These are phyloP conservation scores for Zoanthus solanderi DNA, from an alignment of 92 coral and sea anemone genomes.

Conservation along the genomic window DNA sequence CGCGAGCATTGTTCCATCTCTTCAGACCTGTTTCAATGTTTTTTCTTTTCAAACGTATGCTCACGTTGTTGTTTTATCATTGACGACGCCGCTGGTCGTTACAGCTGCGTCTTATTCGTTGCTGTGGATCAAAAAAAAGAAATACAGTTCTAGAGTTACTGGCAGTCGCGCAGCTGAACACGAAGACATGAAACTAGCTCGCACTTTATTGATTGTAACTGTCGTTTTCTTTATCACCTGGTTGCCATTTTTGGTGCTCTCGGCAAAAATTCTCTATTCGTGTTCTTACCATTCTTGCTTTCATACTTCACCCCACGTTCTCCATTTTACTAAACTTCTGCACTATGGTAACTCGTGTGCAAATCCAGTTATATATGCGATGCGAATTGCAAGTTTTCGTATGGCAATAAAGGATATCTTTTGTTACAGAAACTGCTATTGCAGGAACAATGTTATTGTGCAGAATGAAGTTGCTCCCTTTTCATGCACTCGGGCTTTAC, in stretches of 20 bases:
- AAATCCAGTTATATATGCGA: slow-evolving; percentile 37
- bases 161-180: background rate
- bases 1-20: slow-evolving; percentile 12
- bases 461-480: slow-evolving; percentile 14
- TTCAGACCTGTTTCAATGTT: background rate
- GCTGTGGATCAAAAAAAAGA: slow-evolving; percentile 33
- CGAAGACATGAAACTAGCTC: slow-evolving; percentile 27
- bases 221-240: slow-evolving; percentile 37
- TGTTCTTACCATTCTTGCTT: slow-evolving; percentile 19
- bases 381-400: slow-evolving; percentile 37
- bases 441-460: background rate
- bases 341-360: slow-evolving; percentile 42
- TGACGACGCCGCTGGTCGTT: slow-evolving; percentile 26
- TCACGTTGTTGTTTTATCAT: slow-evolving; percentile 19
- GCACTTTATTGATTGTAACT: slow-evolving; percentile 19
- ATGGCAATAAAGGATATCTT: slow-evolving; percentile 22
- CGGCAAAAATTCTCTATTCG: slow-evolving; percentile 25
- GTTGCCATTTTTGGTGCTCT: slow-evolving; percentile 34
- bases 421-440: background rate
- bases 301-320: slow-evolving; percentile 18
- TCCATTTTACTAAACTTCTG: slow-evolving; percentile 30
- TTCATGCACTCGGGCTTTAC: background rate
- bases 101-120: slow-evolving; percentile 19
- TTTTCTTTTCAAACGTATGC: slow-evolving; percentile 25
- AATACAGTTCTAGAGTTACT: slow-evolving; percentile 15